Evolutionary conservation across 2,113 vertebrate species (phyloP).

Genomic region (Motacilla alba): DNA sequence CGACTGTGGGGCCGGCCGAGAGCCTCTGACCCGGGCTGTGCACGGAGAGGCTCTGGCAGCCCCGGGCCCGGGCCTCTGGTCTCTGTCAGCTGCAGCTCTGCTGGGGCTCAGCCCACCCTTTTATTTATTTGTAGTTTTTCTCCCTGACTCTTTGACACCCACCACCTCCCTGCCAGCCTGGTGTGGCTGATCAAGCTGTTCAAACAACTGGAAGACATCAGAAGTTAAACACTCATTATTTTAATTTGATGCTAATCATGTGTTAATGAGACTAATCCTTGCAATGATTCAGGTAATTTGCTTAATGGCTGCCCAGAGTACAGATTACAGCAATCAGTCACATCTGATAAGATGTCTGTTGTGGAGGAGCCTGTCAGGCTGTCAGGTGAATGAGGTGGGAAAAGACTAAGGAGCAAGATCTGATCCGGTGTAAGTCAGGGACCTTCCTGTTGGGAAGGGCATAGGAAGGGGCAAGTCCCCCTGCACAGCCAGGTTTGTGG

Average conservation of each 20-base stretch:
- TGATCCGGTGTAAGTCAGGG: constrained; percentile 27
- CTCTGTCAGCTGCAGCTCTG: neutral
- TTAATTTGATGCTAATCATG: constrained; percentile 99
- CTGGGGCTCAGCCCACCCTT: constrained; percentile 24
- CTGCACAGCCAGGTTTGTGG: neutral
- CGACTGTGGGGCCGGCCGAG: neutral
- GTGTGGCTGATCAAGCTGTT: constrained; percentile 98
- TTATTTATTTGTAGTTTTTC: neutral
- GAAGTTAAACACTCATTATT: constrained; percentile 99
- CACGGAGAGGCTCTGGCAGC: neutral
- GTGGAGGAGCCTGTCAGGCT: constrained; percentile 82
- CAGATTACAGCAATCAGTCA: constrained; percentile 99
- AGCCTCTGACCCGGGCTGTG: neutral
- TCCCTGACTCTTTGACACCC: constrained; percentile 73
- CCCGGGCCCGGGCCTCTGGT: neutral
- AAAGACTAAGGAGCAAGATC: constrained; percentile 72
- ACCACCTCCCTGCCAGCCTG: constrained; percentile 78
- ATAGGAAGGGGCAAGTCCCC: neutral
- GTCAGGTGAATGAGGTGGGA: constrained; percentile 83
- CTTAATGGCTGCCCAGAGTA: constrained; percentile 99
- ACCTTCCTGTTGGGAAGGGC: neutral
- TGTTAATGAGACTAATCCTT: constrained; percentile 99
- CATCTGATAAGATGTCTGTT: constrained; percentile 97
- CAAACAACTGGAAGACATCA: constrained; percentile 99
- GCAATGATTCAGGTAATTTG: constrained; percentile 99